phyloP scores from a whole-genome alignment of 2,888 invertebrate species.

The Yponomeuta evonymella region DNA sequence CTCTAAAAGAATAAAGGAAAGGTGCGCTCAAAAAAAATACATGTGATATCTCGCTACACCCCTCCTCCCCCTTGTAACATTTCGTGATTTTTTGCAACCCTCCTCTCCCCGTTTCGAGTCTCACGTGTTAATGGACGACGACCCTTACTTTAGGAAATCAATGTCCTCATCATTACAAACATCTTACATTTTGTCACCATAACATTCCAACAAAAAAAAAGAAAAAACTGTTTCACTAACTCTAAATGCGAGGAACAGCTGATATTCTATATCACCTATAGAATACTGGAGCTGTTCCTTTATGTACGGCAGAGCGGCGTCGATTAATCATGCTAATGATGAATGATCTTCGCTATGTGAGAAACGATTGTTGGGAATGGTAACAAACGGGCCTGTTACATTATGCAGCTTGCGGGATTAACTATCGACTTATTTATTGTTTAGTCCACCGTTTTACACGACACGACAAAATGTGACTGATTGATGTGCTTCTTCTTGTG shows the following conservation, averaged over 20 bases:
- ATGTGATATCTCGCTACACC: too few relatives aligned
- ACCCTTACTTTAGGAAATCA: too few relatives aligned
- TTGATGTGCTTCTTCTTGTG: background rate
- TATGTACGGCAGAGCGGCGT: background rate
- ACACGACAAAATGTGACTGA: background rate
- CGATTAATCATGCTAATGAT: constrained; percentile 7
- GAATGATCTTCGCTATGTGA: background rate
- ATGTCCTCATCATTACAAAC: too few relatives aligned
- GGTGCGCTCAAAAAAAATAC: too few relatives aligned
- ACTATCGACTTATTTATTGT: background rate
- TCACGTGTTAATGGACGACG: too few relatives aligned
- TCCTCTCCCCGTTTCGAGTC: too few relatives aligned
- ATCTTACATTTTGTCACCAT: too few relatives aligned
- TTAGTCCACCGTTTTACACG: background rate
- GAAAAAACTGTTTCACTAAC: too few relatives aligned
- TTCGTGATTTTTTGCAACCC: too few relatives aligned
- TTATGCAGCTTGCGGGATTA: constrained; percentile 4
- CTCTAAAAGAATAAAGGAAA: too few relatives aligned
- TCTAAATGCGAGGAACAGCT: background rate
- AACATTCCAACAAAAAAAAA: too few relatives aligned
- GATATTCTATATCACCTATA: background rate
- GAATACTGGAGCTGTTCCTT: background rate
- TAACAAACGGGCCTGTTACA: background rate
- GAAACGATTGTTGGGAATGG: background rate
- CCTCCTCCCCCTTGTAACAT: too few relatives aligned